Evolutionary conservation across 2,888 invertebrate genomes (phyloP).

Genomic region (Odontomyia ornata): DNA sequence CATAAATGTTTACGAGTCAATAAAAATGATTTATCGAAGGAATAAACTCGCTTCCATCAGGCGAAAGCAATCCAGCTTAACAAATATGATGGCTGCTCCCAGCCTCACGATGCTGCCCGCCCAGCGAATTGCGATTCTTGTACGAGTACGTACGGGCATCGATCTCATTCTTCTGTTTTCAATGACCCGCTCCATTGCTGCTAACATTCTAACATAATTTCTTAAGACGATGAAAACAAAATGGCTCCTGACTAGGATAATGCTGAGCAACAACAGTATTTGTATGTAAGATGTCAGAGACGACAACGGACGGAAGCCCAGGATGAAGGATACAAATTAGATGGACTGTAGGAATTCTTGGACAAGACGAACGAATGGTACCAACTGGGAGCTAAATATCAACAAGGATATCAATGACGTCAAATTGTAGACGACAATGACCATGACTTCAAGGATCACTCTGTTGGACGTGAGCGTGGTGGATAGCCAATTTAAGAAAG

Average conservation of each 20-base stretch:
- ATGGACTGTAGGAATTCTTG: not conserved
- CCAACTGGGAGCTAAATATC: not conserved
- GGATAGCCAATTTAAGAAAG: conserved; percentile 20
- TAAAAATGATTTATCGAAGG: conserved; percentile 46
- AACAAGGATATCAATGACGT: not conserved
- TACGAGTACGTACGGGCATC: not conserved
- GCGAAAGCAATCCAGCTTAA: conserved; percentile 22
- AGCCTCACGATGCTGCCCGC: not conserved
- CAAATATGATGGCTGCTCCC: conserved; percentile 30
- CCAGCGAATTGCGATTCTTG: not conserved
- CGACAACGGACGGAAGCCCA: not conserved
- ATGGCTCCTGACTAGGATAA: conserved; percentile 7
- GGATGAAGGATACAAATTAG: conserved; percentile 28
- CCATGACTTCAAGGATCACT: not conserved
- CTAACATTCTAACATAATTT: conserved; percentile 23
- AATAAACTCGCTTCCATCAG: conserved; percentile 39
- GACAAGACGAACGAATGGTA: not conserved
- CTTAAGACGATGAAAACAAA: conserved; percentile 1
- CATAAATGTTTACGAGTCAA: conserved; percentile 46
- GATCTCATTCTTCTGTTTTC: not conserved
- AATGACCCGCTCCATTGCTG: not conserved
- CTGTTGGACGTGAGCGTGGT: conserved; percentile 7
- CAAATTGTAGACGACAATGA: not conserved
- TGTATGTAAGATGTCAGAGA: not conserved
- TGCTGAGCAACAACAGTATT: not conserved